Percentiles rank a stretch among this genome's conserved stretches.
These are phyloP conservation scores for Muscina levida DNA, from an alignment of 2,888 invertebrate species.

Conservation along the genomic window DNA sequence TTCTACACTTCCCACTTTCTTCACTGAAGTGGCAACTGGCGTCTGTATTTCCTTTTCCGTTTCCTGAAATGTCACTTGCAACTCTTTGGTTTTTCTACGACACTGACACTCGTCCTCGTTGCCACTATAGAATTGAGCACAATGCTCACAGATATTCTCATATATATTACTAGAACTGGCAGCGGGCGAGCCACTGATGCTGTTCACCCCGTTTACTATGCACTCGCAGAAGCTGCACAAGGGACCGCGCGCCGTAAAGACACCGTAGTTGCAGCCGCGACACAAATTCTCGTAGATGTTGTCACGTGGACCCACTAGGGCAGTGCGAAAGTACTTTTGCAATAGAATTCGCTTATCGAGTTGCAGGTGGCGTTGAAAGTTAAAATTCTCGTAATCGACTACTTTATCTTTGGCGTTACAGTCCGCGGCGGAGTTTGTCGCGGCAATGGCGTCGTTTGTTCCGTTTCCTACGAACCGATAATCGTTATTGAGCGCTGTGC, in stretches of 20 bases:
- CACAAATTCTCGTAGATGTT: slow-evolving; percentile 78
- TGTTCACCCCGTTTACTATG: slow-evolving; percentile 73
- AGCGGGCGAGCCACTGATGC: slow-evolving; percentile 26
- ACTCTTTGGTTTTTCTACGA: slow-evolving; percentile 42
- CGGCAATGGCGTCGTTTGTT: background rate
- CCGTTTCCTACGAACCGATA: slow-evolving; percentile 56
- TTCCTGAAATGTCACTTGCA: background rate
- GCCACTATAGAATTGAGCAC: slow-evolving; percentile 74
- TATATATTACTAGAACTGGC: slow-evolving; percentile 73
- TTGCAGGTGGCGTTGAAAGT: slow-evolving; percentile 38
- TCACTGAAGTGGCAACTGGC: slow-evolving; percentile 14
- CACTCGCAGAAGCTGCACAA: slow-evolving; percentile 78
- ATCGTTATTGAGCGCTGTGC: slow-evolving; percentile 63
- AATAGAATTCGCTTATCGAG: slow-evolving; percentile 69
- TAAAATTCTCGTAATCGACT: slow-evolving; percentile 69
- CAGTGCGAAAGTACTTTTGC: slow-evolving; percentile 75
- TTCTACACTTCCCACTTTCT: slow-evolving; percentile 53
- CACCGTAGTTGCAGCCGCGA: slow-evolving; percentile 78
- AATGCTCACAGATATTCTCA: slow-evolving; percentile 78
- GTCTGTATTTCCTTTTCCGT: background rate
- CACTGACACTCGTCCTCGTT: slow-evolving; percentile 72
- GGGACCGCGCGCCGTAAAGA: slow-evolving; percentile 76
- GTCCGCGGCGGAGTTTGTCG: background rate
- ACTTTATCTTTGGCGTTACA: slow-evolving; percentile 21
- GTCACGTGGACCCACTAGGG: slow-evolving; percentile 64